Evolutionary conservation across 1,140 invertebrate species (phyloP), one percentile per base, ranked within the genome.

Genomic region (Hirudo medicinalis): DNA sequence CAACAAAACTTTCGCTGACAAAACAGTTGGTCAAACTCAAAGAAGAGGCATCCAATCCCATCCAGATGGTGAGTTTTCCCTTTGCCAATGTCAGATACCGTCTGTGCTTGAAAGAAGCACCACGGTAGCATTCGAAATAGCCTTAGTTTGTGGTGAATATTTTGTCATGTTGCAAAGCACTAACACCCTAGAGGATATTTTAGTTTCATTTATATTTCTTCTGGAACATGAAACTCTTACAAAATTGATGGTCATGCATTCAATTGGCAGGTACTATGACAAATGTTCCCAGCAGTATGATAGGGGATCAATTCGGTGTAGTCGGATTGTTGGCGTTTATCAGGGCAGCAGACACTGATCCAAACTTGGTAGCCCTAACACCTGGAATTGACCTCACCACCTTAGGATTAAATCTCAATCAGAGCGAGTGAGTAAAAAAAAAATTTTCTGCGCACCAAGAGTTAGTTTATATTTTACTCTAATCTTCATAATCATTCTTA

Each of bases 221-320:
- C 13, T 49, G 11, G 43, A 13, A 49, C 43, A 5, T 49, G 43
- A 17, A 49, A 49, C 43, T 49, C 9, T 49, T 49, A 17, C 40
- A 49, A 15, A 49, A 49, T 49, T 49, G 43, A 13, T 49, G 43
- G 15, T 49, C 43, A 49, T 36, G 15, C 13, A 9, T 15, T 49
- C 43, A 17, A 20, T 49, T 53, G 5, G 17, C 49, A 70, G 84
- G 84, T 67, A 81, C 79, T 84, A 92, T 99, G 75, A 94, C 93
- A 78, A 96, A 98, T 83, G 98, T 99, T 85, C 96, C 96, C 66
- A 87, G 88, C 70, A 91, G 90, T 80, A 99, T 99, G 95, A 92
- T 99, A 72, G 92, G 91, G 76, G 97, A 99, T 85, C 95, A 99
- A 85, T 99, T 97, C 84, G 96, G 96, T 74, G 97, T 99, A 85